Percentiles rank a stretch among this genome's conserved stretches.
phyloP scores from a whole-genome alignment of 1,140 invertebrate genomes.

The Pemphigus obesinymphae region DNA sequence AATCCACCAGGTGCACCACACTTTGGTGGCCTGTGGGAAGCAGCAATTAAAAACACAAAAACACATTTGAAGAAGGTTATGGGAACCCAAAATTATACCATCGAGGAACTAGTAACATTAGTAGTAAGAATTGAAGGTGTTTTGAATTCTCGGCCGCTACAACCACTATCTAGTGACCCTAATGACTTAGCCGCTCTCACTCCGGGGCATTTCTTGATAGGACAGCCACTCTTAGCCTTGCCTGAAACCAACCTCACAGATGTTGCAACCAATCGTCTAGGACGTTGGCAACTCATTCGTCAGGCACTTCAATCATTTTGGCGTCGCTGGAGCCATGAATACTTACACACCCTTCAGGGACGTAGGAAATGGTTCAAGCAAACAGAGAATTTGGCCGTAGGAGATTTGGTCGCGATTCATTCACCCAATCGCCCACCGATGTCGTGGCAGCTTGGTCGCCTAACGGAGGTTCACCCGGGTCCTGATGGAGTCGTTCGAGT shows the following conservation, averaged over 20 bases:
- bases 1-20: conserved; percentile 26
- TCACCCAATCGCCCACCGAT: conserved; percentile 27
- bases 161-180: background rate
- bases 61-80: conserved; percentile 45
- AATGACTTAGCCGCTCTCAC: conserved; percentile 42
- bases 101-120: conserved; percentile 48
- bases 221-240: conserved; percentile 10
- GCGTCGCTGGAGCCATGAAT: conserved; percentile 48
- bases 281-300: conserved; percentile 46
- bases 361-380: conserved; percentile 47
- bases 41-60: conserved; percentile 31
- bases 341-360: conserved; percentile 47
- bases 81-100: conserved; percentile 44
- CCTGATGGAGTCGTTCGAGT: too few relatives aligned
- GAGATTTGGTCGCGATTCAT: conserved; percentile 45
- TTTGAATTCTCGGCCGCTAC: conserved; percentile 47
- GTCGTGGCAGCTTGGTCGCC: conserved; percentile 46
- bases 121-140: conserved; percentile 46
- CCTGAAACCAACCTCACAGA: background rate
- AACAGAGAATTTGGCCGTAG: too few relatives aligned
- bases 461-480: conserved; percentile 45
- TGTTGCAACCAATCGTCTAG: background rate
- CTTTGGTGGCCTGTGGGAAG: conserved; percentile 46
- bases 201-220: conserved; percentile 45
- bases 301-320: conserved; percentile 21